Percentiles rank a stretch among this genome's conserved stretches.
Evolutionary conservation across 2,113 vertebrate genomes (phyloP).

Genomic region (Neolamprologus modestus): DNA sequence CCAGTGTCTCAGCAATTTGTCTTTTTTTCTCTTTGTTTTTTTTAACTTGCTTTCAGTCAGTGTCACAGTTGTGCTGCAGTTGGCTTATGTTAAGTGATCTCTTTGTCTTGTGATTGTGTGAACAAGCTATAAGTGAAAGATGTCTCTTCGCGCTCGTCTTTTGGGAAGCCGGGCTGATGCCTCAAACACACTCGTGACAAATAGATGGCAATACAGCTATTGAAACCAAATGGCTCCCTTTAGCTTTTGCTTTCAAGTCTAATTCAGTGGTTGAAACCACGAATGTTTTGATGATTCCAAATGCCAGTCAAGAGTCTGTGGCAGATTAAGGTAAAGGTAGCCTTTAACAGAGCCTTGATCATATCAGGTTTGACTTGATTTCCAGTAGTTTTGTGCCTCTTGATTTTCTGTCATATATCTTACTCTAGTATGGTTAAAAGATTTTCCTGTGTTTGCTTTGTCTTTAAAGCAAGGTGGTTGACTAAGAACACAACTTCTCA

Average conservation of each 20-base stretch:
- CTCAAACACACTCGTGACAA: background rate
- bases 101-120: background rate
- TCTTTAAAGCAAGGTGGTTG: background rate
- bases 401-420: background rate
- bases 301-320: background rate
- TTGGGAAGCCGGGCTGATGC: background rate
- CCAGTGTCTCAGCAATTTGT: background rate
- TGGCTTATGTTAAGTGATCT: background rate
- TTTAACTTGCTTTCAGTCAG: background rate
- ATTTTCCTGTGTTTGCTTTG: background rate
- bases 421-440: background rate
- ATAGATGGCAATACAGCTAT: background rate
- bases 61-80: background rate
- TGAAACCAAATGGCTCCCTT: background rate
- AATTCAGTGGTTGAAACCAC: slow-evolving; percentile 4
- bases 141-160: background rate
- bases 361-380: background rate
- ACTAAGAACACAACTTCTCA: background rate
- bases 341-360: background rate
- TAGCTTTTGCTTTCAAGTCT: background rate
- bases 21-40: background rate
- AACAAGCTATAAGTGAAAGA: background rate
- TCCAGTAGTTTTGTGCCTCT: background rate
- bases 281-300: background rate
- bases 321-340: background rate